Base-by-base conservation (phyloP, 2,113 vertebrate genomes). In the Amphilophus citrinellus region DNA sequence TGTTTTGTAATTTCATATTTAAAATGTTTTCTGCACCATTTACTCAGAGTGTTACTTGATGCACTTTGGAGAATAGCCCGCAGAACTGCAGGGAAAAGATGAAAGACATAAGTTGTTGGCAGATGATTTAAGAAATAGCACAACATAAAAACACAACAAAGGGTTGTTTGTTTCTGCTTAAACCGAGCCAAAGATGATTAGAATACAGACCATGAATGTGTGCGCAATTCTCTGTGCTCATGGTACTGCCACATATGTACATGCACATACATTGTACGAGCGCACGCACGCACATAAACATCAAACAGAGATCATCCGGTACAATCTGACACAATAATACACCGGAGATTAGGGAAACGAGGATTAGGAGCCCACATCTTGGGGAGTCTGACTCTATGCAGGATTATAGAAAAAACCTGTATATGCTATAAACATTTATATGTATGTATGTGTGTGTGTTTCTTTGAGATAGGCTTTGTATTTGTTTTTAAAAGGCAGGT, bases 311-410 rank as follows among this genome's bases (percentile, higher is more conserved):
- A 73, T 56, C 82, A 61, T 78, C 62, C 62, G 53, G 3, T 10
- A 42, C 50, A 79, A 83, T 83, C 62, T 83, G 22, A 83, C 85
- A 61, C 2, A 75, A 20, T 87, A 87, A 87, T 87, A 76, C 85
- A 83, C 20, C 0, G 27, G 76, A 83, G 85, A 87, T 87, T 75
- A 87, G 57, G 42, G 58, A 61, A 78, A 87, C 37, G 20, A 63
- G 76, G 80, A 87, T 87, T 79, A 83, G 80, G 14, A 61, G 39
- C 18, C 76, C 37, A 71, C 61, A 82, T 81, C 32, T 77, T 82
- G 42, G 62, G 39, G 84, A 3, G 17, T 79, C 47, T 87, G 35
- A 75, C 8, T 27, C 76, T 47, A 4, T 22, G 42, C 65, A 75
- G 50, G 14, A 66, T 35, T 47, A 14, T 15, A 35, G 42, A 39